phyloP scores from a whole-genome alignment of 1,140 invertebrate species.

The Uloborus diversus region DNA sequence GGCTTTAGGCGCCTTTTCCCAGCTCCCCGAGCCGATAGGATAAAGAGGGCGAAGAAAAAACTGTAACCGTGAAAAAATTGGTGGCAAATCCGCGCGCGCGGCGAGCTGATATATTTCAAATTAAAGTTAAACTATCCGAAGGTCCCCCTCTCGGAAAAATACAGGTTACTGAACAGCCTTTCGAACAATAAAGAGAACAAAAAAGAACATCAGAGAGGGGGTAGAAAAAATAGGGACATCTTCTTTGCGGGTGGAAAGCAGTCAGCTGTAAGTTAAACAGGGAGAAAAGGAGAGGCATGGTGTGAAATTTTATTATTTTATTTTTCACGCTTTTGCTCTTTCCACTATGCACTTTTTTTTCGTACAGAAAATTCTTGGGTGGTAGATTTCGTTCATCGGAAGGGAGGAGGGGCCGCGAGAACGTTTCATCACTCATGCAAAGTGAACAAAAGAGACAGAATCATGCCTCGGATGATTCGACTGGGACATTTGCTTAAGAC shows the following conservation, averaged over 20 bases:
- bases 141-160: constrained; percentile 41
- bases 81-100: constrained; percentile 13
- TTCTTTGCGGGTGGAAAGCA: constrained; percentile 24
- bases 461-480: constrained; percentile 45
- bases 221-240: constrained; percentile 41
- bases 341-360: constrained; percentile 9
- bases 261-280: constrained; percentile 43
- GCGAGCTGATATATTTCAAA: constrained; percentile 54
- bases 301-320: constrained; percentile 55
- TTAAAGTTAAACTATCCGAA: constrained; percentile 54
- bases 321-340: constrained; percentile 39
- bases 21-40: constrained; percentile 35
- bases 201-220: neutral
- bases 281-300: constrained; percentile 1
- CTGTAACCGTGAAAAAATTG: neutral
- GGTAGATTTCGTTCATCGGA: constrained; percentile 18
- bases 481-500: constrained; percentile 54
- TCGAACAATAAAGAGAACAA: constrained; percentile 35
- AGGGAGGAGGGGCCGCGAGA: neutral
- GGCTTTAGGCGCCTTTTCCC: constrained; percentile 26
- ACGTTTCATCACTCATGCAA: constrained; percentile 54
- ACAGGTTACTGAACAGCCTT: constrained; percentile 48
- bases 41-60: neutral
- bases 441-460: constrained; percentile 48
- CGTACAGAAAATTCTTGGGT: constrained; percentile 24